Base-by-base conservation (phyloP, 2,113 vertebrate species). In the Aviceda subcristata region DNA sequence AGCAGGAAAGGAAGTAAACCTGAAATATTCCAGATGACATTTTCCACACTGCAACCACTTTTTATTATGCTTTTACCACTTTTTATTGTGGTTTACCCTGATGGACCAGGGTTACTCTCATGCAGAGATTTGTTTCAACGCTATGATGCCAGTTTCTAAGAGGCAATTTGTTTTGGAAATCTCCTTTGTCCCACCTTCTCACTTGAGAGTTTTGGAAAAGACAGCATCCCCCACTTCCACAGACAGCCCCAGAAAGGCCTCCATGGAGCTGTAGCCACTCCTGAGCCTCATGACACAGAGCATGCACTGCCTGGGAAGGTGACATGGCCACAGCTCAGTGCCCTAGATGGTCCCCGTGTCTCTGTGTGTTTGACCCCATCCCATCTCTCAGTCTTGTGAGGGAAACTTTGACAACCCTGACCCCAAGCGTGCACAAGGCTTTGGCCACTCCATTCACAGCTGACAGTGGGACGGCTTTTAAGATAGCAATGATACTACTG, bases 381-480 rank as follows among this genome's bases (percentile, higher is more conserved):
- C 16, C 29, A 60, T 27, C 43, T 41, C 45, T 60, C 50, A 21
- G 21, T 14, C 26, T 21, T 21, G 7, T 11, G 34, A 23, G 15
- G 26, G 23, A 39, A 71, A 41, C 13, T 56, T 8, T 1, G 10
- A 16, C 62, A 68, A 36, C 12, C 30, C 55, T 45, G 30, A 15
- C 6, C 12, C 6, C 10, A 38, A 34, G 21, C 5, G 23, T 45
- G 46, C 38, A 59, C 13, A n/a, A 46, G 15, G 59, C 69, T 43
- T 24, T 6, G 53, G 59, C 77, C n/a, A 34, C 53, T 39, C 16
- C 36, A 18, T 23, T n/a, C 91, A 17, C 30, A 68, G 36, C 59
- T 2, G 10, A 4, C 4, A 16, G 16, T 0, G 5, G 56, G 43
- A 24, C 11, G 6, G 36, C 1, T 60, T 64, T 22, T 12, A 32